Evolutionary conservation across 2,888 invertebrate species (phyloP), one percentile per base, ranked within the genome.

Genomic region (Tetrapedia diversipes): DNA sequence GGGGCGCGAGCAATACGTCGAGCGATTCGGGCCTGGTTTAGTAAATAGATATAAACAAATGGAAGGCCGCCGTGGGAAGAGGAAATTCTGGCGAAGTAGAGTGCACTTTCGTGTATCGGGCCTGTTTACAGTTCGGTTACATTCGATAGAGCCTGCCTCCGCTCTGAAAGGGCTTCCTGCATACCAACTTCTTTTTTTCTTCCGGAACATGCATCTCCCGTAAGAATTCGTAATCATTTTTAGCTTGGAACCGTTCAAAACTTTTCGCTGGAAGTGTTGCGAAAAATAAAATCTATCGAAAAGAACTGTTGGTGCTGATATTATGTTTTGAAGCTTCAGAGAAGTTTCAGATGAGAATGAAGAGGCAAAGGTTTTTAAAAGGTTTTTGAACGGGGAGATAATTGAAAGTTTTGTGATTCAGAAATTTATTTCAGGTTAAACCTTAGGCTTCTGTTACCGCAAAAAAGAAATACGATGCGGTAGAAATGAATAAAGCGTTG

Each of bases 71-170:
- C 34, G 32, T 51, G 19, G 47, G 57, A 27, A 47, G 39, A 63
- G 57, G 67, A 29, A 76, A 63, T 74, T 74, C 63, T 53, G 57
- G 53, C 63, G 37, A 59, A 57, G 56, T 59, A 22, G 63, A 76
- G 76, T 74, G 74, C 74, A 67, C 63, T 74, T 76, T 67, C 76
- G 27, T 74, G 76, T 74, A 76, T 74, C 74, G 29, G 41, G 47
- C 61, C 47, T 51, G 61, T 67, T 73, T 76, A 57, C 76, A 76
- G 41, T 51, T 63, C 27, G 32, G 47, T 59, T 67, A 49, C 29
- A 47, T 66, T 47, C 43, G 32, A 45, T 43, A 3, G 27, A 47
- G 56, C 29, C n/a, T 3, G 32, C 19, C 34, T 37, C 8, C n/a
- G 19, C 3, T 39, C 29, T 19, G 29, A 60, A 72, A 72, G 45